Evolutionary conservation across 2,113 vertebrate species (phyloP), one percentile per base, ranked within the genome.

Genomic region (Stigmatopora nigra): DNA sequence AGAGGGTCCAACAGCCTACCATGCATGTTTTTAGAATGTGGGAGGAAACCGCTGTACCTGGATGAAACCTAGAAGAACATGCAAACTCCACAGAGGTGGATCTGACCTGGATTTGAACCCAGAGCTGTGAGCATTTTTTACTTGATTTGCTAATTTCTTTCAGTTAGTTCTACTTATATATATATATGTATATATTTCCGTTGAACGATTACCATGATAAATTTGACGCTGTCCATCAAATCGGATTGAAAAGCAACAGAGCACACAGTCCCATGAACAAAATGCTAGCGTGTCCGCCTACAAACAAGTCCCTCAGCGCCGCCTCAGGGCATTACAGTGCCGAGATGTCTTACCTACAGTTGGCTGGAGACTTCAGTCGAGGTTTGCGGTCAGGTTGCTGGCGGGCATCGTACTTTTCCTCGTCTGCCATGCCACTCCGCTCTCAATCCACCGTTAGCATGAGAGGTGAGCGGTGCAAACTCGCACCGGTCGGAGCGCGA

Each of bases 341-440:
- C 16, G n/a, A 10, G 7, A n/a, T 22, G 57, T 60, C 81, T 76
- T 89, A 94, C 93, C 92, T 94, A 91, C 92, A 91, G 90, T 90
- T 87, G 81, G 90, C 87, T 66, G 93, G 90, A 71, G 93, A 92
- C 60, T 89, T 89, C 75, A 91, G 88, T 76, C 88, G 92, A 77
- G 93, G 63, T 69, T 82, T 85, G 51, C 79, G 81, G 69, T 76
- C 78, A 11, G 78, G 5, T 15, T 91, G 85, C 65, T 92, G 89
- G 81, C 89, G 88, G 75, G 79, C 70, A 76, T 90, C 86, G 72
- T 89, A 82, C 82, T 92, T 92, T 67, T 93, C 92, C 90, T 92
- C 73, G 82, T 94, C 93, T 91, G 92, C 93, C 93, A 94, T 94
- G 90, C 91, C 78, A 85, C 62, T 67, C 71, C 15, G 12, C 64